These are phyloP conservation scores for Tinea semifulvella DNA, from an alignment of 2,888 invertebrate genomes.

Conservation along the genomic window DNA sequence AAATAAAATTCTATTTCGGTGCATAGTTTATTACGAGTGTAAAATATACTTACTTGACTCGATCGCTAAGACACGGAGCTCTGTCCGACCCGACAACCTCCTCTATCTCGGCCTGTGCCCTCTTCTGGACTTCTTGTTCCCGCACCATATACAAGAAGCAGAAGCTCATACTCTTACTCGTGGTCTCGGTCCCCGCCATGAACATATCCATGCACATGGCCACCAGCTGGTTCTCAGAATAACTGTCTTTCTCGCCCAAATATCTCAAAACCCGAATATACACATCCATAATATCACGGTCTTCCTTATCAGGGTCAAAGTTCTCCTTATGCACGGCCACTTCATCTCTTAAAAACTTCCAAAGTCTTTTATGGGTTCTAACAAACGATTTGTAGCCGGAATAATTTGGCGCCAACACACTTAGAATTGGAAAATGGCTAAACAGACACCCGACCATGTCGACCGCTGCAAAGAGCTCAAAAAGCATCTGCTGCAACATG, in stretches of 20 bases:
- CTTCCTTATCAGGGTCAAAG: constrained; percentile 64
- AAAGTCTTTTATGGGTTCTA: constrained; percentile 74
- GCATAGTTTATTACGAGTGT: no score
- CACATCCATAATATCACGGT: constrained; percentile 83
- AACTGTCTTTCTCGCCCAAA: constrained; percentile 62
- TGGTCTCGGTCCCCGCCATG: constrained; percentile 88
- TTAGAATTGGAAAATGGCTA: constrained; percentile 80
- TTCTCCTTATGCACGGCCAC: constrained; percentile 74
- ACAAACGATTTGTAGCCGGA: constrained; percentile 82
- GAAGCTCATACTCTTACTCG: constrained; percentile 80
- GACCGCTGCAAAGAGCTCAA: constrained; percentile 75
- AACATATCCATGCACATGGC: constrained; percentile 88
- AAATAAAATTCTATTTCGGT: no score
- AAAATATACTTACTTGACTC: constrained; percentile 70
- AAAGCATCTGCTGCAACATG: constrained; percentile 72
- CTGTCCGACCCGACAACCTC: constrained; percentile 74
- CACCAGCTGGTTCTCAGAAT: constrained; percentile 77
- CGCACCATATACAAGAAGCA: constrained; percentile 78
- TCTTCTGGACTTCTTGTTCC: constrained; percentile 75
- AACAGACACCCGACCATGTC: constrained; percentile 86
- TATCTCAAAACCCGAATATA: constrained; percentile 75
- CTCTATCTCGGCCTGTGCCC: constrained; percentile 82
- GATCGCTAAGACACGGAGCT: constrained; percentile 74
- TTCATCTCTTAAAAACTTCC: constrained; percentile 77
- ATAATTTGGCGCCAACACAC: constrained; percentile 74